Evolutionary conservation across 2,888 invertebrate species (phyloP).

Genomic region (Notodonta ziczac): DNA sequence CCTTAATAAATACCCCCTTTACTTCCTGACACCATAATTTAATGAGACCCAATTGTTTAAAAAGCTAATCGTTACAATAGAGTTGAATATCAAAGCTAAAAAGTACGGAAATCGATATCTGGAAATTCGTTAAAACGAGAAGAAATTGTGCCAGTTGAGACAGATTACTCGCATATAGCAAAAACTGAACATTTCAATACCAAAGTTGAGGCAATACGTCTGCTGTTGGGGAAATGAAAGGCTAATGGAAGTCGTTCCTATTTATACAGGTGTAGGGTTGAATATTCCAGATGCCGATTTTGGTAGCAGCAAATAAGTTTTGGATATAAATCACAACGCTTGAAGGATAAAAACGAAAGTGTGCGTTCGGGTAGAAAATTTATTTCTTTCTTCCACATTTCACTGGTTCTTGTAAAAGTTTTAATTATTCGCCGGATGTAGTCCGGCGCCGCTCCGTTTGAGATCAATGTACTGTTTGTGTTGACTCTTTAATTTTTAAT

Average conservation of each 20-base stretch:
- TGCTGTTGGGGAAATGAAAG: slow-evolving; percentile 15
- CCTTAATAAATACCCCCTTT: slow-evolving; percentile 35
- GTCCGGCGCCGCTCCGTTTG: slow-evolving; percentile 56
- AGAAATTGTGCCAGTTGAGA: slow-evolving; percentile 19
- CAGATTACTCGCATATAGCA: slow-evolving; percentile 38
- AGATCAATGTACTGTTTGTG: slow-evolving; percentile 62
- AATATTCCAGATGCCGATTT: slow-evolving; percentile 34
- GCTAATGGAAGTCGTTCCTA: slow-evolving; percentile 33
- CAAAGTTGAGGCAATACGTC: slow-evolving; percentile 25
- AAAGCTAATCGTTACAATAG: slow-evolving; percentile 18
- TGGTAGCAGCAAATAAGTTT: slow-evolving; percentile 47
- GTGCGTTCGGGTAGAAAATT: slow-evolving; percentile 73
- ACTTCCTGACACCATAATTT: slow-evolving; percentile 27
- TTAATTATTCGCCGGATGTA: slow-evolving; percentile 80
- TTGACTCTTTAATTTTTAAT: slow-evolving; percentile 54
- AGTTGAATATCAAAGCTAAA: slow-evolving; percentile 12
- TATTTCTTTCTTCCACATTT: slow-evolving; percentile 74
- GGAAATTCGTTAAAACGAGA: slow-evolving; percentile 9
- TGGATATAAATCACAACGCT: slow-evolving; percentile 65
- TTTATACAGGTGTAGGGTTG: slow-evolving; percentile 33
- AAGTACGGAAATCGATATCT: slow-evolving; percentile 6
- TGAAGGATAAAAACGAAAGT: slow-evolving; percentile 74
- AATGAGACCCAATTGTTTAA: slow-evolving; percentile 28
- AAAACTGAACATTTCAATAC: slow-evolving; percentile 51
- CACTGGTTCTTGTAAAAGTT: slow-evolving; percentile 73